A percentile compares a stretch with the other conserved stretches of the same genome.
These are phyloP conservation scores for Bradysia coprophila DNA, from an alignment of 1,140 invertebrate genomes.

Conservation along the genomic window DNA sequence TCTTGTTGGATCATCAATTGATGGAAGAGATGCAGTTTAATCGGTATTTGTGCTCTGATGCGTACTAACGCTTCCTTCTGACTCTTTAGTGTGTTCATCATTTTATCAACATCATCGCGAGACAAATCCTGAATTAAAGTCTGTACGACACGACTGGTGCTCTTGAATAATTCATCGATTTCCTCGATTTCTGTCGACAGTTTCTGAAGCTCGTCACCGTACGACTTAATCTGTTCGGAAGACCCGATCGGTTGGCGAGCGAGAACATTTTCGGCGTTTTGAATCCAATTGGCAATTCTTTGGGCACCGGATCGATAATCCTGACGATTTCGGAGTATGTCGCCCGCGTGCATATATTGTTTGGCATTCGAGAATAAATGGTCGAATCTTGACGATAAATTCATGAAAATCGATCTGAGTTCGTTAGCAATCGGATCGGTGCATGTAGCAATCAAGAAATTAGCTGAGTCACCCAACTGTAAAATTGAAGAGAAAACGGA, in stretches of 20 bases:
- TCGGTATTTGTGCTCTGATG: conserved; percentile 60
- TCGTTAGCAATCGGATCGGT: conserved; percentile 58
- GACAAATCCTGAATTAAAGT: conserved; percentile 74
- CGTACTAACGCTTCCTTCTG: conserved; percentile 73
- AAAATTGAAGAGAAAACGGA: too few relatives aligned
- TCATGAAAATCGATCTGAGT: conserved; percentile 51
- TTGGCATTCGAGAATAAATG: conserved; percentile 63
- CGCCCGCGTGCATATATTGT: conserved; percentile 70
- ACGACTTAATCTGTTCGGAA: conserved; percentile 55
- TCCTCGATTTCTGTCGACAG: conserved; percentile 65
- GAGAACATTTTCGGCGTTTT: conserved; percentile 51
- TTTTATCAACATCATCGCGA: conserved; percentile 72
- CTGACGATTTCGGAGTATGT: conserved; percentile 60
- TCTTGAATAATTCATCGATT: conserved; percentile 78
- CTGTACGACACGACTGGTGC: conserved; percentile 77
- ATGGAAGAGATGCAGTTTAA: conserved; percentile 58
- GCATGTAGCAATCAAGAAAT: conserved; percentile 74
- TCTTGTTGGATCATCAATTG: conserved; percentile 79
- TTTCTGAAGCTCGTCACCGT: conserved; percentile 59
- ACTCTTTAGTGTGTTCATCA: conserved; percentile 77
- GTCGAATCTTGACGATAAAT: conserved; percentile 61
- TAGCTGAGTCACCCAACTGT: conserved; percentile 67
- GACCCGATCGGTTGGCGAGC: conserved; percentile 46
- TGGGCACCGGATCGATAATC: conserved; percentile 63
- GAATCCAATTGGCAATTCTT: conserved; percentile 58